Base-by-base conservation (phyloP, 1,140 invertebrate species). In the Parasteatoda tepidariorum region DNA sequence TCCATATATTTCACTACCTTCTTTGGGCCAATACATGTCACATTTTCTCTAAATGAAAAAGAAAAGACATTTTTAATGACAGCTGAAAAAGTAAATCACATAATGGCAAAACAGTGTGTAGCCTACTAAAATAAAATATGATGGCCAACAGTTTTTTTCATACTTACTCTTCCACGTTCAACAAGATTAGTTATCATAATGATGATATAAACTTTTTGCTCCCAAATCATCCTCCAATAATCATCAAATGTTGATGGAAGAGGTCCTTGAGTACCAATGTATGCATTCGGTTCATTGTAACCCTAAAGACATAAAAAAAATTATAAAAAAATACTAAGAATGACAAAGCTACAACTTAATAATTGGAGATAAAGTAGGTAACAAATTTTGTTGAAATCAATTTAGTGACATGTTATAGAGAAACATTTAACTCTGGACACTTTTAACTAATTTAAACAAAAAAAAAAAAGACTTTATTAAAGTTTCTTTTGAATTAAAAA, bases 151-250 rank as follows among this genome's bases (percentile, higher is more conserved):
- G 18, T 59, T 11, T 11, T 22, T 5, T 11, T 11, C 26, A 3
- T 28, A 87, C 88, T 88, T 91, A 96, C 95, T 87, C 96, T 91
- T 85, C 96, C 96, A 75, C 96, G 91, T 90, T 98, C 97, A 62
- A 97, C 94, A 28, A 98, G 91, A 91, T 98, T 98, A 62, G 97
- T 99, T 83, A 98, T 98, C 97, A 98, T 98, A 78, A 98, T 97
- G 87, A 99, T 94, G 15, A 98, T 96, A 84, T 93, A 93, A 74
- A 97, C 96, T 34, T 95, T 92, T 88, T 98, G 96, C 87, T 98
- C 95, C 96, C 97, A 98, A 82, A 99, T 94, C 97, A 99, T 98
- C 48, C 95, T 92, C 97, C 97, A 99, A 89, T 98, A 99, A 85
- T 95, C 95, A 86, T 96, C 95, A 88, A 98, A 96, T 7, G 97